Evolutionary conservation across 2,797 vertebrate genomes (phyloP).

Genomic region (Gastrophryne carolinensis): DNA sequence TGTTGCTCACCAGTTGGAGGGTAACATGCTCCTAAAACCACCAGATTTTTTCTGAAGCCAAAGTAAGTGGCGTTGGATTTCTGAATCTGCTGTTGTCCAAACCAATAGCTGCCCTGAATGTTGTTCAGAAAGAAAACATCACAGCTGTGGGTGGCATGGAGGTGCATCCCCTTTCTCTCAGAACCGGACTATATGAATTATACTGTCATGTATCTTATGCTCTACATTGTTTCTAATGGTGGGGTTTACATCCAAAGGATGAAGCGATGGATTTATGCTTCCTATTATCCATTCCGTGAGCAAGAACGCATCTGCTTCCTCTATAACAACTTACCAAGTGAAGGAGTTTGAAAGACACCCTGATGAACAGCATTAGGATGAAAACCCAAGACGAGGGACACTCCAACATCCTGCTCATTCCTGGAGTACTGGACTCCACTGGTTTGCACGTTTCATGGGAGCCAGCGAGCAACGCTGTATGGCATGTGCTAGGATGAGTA

Average conservation of each 20-base stretch:
- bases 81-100: background rate
- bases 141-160: background rate
- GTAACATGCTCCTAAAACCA: conserved; percentile 72
- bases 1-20: conserved; percentile 69
- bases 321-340: background rate
- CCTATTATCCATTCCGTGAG: background rate
- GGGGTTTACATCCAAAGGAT: background rate
- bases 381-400: background rate
- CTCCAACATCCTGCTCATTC: background rate
- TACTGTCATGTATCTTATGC: background rate
- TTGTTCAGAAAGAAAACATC: background rate
- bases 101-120: background rate
- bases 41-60: background rate
- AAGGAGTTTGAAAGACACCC: background rate
- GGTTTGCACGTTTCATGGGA: background rate
- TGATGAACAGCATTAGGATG: background rate
- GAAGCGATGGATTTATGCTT: background rate
- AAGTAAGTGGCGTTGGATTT: background rate
- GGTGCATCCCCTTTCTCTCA: background rate
- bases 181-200: background rate
- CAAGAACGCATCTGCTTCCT: background rate
- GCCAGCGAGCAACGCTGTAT: background rate
- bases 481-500: background rate
- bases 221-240: background rate
- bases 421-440: background rate